A percentile compares a stretch with the other conserved stretches of the same genome.
phyloP scores from a whole-genome alignment of 2,113 vertebrate species.

The Cygnus atratus region DNA sequence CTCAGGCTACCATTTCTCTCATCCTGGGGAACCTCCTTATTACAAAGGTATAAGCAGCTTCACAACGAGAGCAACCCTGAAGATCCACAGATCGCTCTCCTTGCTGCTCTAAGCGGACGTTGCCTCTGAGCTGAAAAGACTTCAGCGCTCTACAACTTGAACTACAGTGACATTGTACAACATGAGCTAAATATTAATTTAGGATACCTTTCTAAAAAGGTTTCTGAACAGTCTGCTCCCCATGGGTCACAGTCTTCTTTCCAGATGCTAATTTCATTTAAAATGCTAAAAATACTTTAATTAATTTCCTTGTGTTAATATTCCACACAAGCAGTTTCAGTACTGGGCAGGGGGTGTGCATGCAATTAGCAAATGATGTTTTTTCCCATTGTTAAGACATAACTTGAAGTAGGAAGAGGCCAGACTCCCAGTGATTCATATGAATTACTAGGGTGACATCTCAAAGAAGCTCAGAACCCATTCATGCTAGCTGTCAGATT shows the following conservation, averaged over 20 bases:
- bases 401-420: neutral
- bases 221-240: neutral
- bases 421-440: neutral
- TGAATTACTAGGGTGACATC: neutral
- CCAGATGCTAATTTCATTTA: neutral
- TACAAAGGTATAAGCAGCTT: neutral
- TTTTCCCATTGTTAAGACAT: neutral
- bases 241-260: neutral
- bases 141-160: rapidly evolving
- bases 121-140: neutral
- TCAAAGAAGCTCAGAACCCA: neutral
- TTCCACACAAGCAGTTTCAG: neutral
- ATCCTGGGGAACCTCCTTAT: neutral
- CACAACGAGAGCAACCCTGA: neutral
- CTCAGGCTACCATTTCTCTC: neutral
- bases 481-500: neutral
- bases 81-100: neutral
- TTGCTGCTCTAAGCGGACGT: neutral
- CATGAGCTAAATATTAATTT: conserved; percentile 17
- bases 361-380: neutral
- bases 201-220: neutral
- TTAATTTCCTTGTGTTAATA: neutral
- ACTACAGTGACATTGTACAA: neutral
- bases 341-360: neutral
- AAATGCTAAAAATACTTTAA: conserved; percentile 48